Evolutionary conservation across 1,140 invertebrate species (phyloP).

Genomic region (Drosophila grimshawi): DNA sequence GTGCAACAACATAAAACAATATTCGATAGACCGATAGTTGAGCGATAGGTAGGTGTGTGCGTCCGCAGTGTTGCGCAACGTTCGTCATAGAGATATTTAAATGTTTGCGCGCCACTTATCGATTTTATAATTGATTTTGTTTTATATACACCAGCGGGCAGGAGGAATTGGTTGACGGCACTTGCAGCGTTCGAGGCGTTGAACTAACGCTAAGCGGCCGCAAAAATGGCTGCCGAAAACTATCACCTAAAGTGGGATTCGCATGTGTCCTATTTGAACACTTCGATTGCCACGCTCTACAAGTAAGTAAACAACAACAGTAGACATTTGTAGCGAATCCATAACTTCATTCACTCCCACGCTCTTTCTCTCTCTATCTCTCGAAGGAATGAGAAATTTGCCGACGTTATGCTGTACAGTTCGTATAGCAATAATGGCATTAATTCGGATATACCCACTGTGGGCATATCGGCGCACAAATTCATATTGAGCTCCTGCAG

Average conservation of each 20-base stretch:
- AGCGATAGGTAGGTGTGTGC: neutral
- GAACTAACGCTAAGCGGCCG: slow-evolving; percentile 31
- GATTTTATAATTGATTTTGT: slow-evolving; percentile 68
- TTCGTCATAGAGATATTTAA: neutral
- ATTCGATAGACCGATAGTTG: slow-evolving; percentile 21
- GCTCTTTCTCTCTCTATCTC: neutral
- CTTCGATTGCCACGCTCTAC: slow-evolving; percentile 91
- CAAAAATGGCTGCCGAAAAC: slow-evolving; percentile 87
- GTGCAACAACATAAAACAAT: slow-evolving; percentile 38
- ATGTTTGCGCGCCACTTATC: slow-evolving; percentile 53
- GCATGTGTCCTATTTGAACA: slow-evolving; percentile 91
- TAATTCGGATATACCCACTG: slow-evolving; percentile 77
- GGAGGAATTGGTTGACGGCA: neutral
- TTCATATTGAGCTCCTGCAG: slow-evolving; percentile 93
- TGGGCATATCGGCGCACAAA: slow-evolving; percentile 92
- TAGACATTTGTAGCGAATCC: neutral
- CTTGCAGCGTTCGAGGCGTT: slow-evolving; percentile 38
- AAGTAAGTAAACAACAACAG: slow-evolving; percentile 84
- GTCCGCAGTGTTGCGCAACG: slow-evolving; percentile 19
- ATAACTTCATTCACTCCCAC: no score
- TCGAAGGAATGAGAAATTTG: slow-evolving; percentile 88
- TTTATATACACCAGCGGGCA: slow-evolving; percentile 1
- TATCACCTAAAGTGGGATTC: slow-evolving; percentile 95
- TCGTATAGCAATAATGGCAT: slow-evolving; percentile 68
- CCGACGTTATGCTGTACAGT: slow-evolving; percentile 93